Evolutionary conservation across 2,888 invertebrate species (phyloP), one percentile per base, ranked within the genome.

Genomic region (Abrostola tripartita): DNA sequence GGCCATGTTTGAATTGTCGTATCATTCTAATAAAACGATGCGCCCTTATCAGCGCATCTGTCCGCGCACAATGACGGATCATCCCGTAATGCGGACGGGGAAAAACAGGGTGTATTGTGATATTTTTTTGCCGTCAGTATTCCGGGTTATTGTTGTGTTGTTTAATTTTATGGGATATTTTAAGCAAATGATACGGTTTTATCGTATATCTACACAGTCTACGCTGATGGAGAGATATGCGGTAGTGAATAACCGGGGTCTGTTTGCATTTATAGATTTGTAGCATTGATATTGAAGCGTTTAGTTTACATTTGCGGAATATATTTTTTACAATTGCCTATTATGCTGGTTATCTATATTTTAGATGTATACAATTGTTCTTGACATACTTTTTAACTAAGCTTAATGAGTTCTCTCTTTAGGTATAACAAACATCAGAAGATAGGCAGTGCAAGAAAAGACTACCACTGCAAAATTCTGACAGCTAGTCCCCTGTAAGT

Each of bases 171-270:
- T 92, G 89, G 92, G 90, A 90, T 90, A 92, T 92, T 94, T 94
- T 93, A 93, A 90, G 93, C 93, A 92, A 94, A 93, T 94, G 94
- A 94, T 92, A 94, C 88, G 91, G 89, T 90, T 89, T 92, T 93
- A 94, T 92, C 93, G 87, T 61, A 72, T 47, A 72, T 72, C 81
- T 70, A 76, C 85, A 92, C 62, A 73, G 87, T 72, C 81, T 70
- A 76, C 85, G 92, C 62, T 74, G 87, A 88, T 90, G 79, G 70
- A 78, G 77, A 84, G 85, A 88, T 87, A 84, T 68, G 68, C 44
- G 69, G 74, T 76, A 76, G 73, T 85, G 81, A 81, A 82, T 84
- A 76, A 76, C 62, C 68, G 59, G 74, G 65, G 74, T 78, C 54
- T 62, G 74, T 75, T 84, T 78, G 74, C 68, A 65, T 68, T 71